Conservation (phyloP, 2,888 invertebrate genomes). For the Eupithecia subumbrata region DNA sequence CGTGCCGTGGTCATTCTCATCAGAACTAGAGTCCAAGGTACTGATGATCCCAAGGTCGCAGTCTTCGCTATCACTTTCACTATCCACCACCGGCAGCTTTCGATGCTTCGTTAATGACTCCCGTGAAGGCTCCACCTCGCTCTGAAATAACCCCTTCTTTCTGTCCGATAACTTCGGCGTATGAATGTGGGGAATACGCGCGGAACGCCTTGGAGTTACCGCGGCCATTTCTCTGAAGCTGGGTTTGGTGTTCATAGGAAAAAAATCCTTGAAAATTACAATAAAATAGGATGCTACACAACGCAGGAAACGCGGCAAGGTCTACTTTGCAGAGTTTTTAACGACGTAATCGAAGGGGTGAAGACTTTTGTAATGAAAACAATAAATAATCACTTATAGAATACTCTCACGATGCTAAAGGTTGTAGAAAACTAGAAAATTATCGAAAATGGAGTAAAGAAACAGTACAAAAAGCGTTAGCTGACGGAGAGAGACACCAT, state of each 20-base stretch:
- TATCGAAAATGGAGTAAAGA: conserved; percentile 53
- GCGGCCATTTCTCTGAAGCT: conserved; percentile 64
- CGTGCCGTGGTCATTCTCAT: conserved; percentile 68
- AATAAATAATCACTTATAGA: conserved; percentile 22
- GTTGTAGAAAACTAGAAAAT: conserved; percentile 41
- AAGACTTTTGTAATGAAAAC: conserved; percentile 19
- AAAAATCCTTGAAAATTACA: conserved; percentile 23
- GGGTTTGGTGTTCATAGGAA: conserved; percentile 41
- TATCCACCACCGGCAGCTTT: conserved; percentile 73
- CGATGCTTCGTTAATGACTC: conserved; percentile 75
- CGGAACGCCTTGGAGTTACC: conserved; percentile 72
- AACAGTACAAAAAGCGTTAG: conserved; percentile 60
- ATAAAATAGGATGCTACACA: conserved; percentile 28
- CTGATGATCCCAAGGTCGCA: conserved; percentile 85
- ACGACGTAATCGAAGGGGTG: conserved; percentile 23
- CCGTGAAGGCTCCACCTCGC: conserved; percentile 54
- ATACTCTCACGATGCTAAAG: conserved; percentile 38
- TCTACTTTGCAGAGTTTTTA: conserved; percentile 30
- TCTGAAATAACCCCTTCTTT: conserved; percentile 86
- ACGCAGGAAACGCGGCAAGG: conserved; percentile 39
- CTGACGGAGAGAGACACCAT: conserved; percentile 60
- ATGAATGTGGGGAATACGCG: conserved; percentile 68
- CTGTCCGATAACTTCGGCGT: conserved; percentile 86
- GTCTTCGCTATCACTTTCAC: conserved; percentile 80
- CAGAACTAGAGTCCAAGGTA: conserved; percentile 80